phyloP scores from a whole-genome alignment of 2,113 vertebrate species.

The Malurus melanocephalus region DNA sequence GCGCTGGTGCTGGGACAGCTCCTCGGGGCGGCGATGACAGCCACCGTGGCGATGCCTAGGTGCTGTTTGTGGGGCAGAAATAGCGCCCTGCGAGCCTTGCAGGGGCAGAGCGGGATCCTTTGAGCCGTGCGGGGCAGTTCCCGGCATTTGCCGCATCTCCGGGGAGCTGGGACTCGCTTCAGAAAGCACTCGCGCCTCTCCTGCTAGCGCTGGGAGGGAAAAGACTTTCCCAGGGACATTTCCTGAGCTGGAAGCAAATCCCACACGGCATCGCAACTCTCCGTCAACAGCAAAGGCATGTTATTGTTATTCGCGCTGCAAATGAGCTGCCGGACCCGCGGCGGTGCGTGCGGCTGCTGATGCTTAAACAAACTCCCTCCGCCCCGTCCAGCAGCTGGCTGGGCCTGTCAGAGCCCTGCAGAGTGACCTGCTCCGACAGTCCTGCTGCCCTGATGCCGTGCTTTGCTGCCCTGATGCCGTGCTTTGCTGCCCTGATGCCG shows the following conservation, averaged over 20 bases:
- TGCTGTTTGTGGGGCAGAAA: background rate
- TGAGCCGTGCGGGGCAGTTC: background rate
- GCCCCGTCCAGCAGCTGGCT: background rate
- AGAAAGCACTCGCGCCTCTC: background rate
- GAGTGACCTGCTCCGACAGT: background rate
- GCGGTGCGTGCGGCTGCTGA: background rate
- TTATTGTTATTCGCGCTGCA: background rate
- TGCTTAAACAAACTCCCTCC: background rate
- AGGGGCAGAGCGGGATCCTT: background rate
- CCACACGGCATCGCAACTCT: background rate
- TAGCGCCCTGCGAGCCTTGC: accelerated
- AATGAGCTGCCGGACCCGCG: background rate
- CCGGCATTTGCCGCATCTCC: background rate
- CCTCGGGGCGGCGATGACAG: background rate
- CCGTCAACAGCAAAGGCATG: background rate
- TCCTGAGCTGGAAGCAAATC: slow-evolving; percentile 1
- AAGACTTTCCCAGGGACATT: slow-evolving; percentile 15
- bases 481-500: background rate
- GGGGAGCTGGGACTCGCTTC: background rate
- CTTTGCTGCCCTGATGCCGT: background rate
- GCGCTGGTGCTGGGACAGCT: background rate
- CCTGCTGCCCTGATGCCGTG: background rate
- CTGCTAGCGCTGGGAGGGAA: background rate
- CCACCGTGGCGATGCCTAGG: background rate
- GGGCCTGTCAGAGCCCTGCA: background rate